Conservation (phyloP, 2,888 invertebrate genomes). For the Villa cingulata region DNA sequence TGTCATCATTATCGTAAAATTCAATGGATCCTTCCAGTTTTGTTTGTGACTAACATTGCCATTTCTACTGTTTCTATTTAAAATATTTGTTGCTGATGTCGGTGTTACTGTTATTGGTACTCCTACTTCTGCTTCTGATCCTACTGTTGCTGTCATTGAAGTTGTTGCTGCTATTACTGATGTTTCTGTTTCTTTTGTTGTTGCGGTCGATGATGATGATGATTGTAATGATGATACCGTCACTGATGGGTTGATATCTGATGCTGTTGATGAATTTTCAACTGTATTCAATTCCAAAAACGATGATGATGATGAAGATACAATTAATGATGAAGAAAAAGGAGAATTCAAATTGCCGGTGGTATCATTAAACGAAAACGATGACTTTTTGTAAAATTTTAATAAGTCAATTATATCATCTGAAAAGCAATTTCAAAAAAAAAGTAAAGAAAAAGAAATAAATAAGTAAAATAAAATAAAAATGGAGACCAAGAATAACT, state of each 20-base stretch:
- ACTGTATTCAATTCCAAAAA: no score
- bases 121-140: not conserved
- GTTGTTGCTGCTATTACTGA: slow-evolving; percentile 8
- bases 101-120: not conserved
- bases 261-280: not conserved
- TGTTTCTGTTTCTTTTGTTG: slow-evolving; percentile 5
- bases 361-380: slow-evolving; percentile 24
- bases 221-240: not conserved
- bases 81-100: no score
- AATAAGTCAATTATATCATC: slow-evolving; percentile 34
- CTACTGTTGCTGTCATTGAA: not conserved
- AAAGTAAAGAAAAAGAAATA: no score
- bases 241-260: no score
- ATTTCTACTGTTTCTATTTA: slow-evolving; percentile 18
- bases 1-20: slow-evolving; percentile 34
- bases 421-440: slow-evolving; percentile 14
- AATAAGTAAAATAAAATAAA: no score
- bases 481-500: no score
- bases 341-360: not conserved
- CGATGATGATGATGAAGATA: not conserved
- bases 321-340: not conserved
- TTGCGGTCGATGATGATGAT: slow-evolving; percentile 6
- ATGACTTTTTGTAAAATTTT: slow-evolving; percentile 33
- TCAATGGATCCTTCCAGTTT: slow-evolving; percentile 29
- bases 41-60: slow-evolving; percentile 25